Base-by-base conservation (phyloP, 2,888 invertebrate species). In the Periphyllus acericola region DNA sequence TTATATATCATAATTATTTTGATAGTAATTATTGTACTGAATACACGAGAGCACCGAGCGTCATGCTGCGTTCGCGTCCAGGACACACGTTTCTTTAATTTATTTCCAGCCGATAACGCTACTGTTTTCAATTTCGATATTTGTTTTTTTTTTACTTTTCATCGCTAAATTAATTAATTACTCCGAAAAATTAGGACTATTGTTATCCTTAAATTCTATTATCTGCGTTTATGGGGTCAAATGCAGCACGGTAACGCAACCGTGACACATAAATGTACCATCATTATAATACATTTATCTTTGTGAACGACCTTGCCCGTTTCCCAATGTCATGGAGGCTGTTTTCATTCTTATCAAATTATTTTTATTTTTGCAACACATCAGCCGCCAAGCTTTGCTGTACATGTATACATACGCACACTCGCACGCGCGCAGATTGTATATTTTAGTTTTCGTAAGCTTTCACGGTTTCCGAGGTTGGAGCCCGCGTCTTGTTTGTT, bases 171-270 rank as follows among this genome's bases (percentile, higher is more conserved):
- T 40, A 81, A 82, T 82, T 82, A 68, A 71, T 82, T 52, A 52
- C 46, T 82, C 81, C 21, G 11, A 25, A 66, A 84, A 83, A 40
- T 66, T 80, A 81, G 2, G 3, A 19, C 66, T 78, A 78, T 85
- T 85, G 84, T 85, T 21, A 79, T 85, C 84, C 46, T 76, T 46
- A 76, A 75, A 76, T 85, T 85, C 85, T 71, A 85, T 85, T 85
- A 85, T 85, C 46, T 40, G 9, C 17, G 17, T 78, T 84, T 84
- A 78, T 78, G 52, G 85, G 85, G 78, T 85, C 85, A 85, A 71
- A 78, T 34, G 68, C 71, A 34, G 9, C 75, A 34, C 17, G 76
- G 76, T 66, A 40, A 75, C 84, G 84, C 52, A 85, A 52, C 85
- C 85, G 78, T 85, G 85, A 85, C 85, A 85, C 76, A 52, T n/a